A percentile compares a stretch with the other conserved stretches of the same genome.
These are phyloP conservation scores for Ectemnius cavifrons DNA, from an alignment of 2,888 invertebrate species.

Conservation along the genomic window DNA sequence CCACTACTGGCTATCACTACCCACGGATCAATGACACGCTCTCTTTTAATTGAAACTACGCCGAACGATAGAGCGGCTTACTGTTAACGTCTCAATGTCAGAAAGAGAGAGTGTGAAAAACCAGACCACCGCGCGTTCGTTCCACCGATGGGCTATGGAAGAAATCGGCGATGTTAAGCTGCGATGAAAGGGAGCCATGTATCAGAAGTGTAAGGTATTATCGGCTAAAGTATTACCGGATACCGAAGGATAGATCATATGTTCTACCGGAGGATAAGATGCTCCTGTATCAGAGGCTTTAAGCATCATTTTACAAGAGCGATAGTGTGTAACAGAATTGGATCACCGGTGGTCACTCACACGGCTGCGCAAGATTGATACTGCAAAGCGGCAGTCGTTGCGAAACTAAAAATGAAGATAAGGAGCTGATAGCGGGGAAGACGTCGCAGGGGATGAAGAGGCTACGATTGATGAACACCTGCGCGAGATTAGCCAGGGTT, in stretches of 20 bases:
- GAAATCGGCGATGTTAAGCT: neutral
- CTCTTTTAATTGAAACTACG: neutral
- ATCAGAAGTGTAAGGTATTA: neutral
- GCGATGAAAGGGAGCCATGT: neutral
- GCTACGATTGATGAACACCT: slow-evolving; percentile 64
- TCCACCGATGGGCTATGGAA: neutral
- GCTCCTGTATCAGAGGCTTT: neutral
- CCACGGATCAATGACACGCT: neutral
- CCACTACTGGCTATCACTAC: neutral
- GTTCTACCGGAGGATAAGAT: slow-evolving; percentile 10
- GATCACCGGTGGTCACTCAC: slow-evolving; percentile 18
- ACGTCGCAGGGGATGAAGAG: slow-evolving; percentile 27
- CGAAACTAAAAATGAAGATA: slow-evolving; percentile 47
- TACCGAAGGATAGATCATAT: slow-evolving; percentile 12
- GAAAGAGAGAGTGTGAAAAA: neutral
- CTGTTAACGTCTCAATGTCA: neutral
- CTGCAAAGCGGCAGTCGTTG: slow-evolving; percentile 6
- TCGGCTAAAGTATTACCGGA: slow-evolving; percentile 1
- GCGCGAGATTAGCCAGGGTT: slow-evolving; percentile 64
- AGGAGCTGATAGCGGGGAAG: slow-evolving; percentile 33
- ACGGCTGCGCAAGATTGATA: slow-evolving; percentile 32
- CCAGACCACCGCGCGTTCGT: too few relatives aligned
- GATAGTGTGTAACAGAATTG: neutral
- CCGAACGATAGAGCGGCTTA: neutral
- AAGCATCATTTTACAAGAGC: too few relatives aligned